These are phyloP conservation scores for Ephestia elutella DNA, from an alignment of 1,140 invertebrate genomes.

Conservation along the genomic window DNA sequence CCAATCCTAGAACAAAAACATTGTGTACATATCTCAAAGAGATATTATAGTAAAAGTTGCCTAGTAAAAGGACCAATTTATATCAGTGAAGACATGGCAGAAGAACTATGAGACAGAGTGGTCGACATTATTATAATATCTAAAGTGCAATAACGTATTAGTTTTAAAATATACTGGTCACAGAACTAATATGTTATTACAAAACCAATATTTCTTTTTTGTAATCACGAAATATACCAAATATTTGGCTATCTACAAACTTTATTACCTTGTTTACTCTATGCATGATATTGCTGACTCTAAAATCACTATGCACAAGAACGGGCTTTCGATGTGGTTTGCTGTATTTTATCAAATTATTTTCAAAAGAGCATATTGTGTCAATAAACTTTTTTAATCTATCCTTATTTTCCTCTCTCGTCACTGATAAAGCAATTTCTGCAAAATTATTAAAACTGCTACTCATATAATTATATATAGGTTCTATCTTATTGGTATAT, in stretches of 20 bases:
- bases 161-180: too few species aligned
- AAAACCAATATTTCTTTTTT: too few species aligned
- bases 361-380: background rate
- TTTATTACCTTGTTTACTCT: slow-evolving; percentile 28
- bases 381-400: slow-evolving; percentile 18
- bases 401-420: slow-evolving; percentile 19
- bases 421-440: slow-evolving; percentile 6
- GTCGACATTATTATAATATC: too few species aligned
- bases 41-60: too few species aligned
- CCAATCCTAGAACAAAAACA: slow-evolving; percentile 22
- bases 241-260: too few species aligned
- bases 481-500: background rate
- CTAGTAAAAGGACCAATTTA: too few species aligned
- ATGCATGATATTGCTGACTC: slow-evolving; percentile 48
- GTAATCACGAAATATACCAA: too few species aligned
- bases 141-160: too few species aligned
- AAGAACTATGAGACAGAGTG: too few species aligned
- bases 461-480: background rate
- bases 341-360: slow-evolving; percentile 6
- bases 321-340: slow-evolving; percentile 27
- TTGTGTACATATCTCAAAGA: too few species aligned
- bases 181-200: too few species aligned
- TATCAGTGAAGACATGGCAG: too few species aligned
- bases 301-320: slow-evolving; percentile 46
- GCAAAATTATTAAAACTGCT: background rate